phyloP scores from a whole-genome alignment of 64 coral and sea anemone genomes.

The Pocillopora damicornis region DNA sequence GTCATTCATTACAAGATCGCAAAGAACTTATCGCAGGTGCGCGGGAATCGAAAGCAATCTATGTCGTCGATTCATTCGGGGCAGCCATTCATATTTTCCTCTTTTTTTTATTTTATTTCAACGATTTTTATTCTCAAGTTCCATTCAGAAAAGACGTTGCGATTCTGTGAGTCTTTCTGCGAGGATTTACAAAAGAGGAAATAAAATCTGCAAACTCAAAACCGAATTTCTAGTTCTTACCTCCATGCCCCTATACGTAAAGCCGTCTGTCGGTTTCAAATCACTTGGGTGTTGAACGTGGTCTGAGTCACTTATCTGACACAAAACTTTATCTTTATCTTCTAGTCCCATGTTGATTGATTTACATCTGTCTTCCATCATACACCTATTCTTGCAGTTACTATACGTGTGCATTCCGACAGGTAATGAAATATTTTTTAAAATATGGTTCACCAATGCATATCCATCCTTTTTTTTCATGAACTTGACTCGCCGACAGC shows the following conservation, averaged over 20 bases:
- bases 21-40: too few species aligned
- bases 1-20: too few species aligned
- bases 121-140: too few species aligned
- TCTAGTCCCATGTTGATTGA: not conserved
- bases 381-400: not conserved
- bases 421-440: not conserved
- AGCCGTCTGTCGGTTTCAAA: not conserved
- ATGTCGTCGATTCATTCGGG: too few species aligned
- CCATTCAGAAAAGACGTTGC: too few species aligned
- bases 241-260: not conserved
- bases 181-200: too few species aligned
- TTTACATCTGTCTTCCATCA: not conserved
- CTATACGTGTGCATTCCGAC: not conserved
- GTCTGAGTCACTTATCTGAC: not conserved
- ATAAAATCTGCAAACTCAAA: too few species aligned
- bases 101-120: too few species aligned
- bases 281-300: not conserved
- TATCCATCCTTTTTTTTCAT: not conserved
- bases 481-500: not conserved
- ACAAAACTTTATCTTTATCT: not conserved
- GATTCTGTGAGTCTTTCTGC: too few species aligned
- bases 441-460: too few species aligned
- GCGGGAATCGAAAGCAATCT: too few species aligned
- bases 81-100: too few species aligned
- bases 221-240: not conserved